These are phyloP conservation scores for Choloepus hoffmanni DNA, from an alignment of 2,113 vertebrate species.

Conservation along the genomic window DNA sequence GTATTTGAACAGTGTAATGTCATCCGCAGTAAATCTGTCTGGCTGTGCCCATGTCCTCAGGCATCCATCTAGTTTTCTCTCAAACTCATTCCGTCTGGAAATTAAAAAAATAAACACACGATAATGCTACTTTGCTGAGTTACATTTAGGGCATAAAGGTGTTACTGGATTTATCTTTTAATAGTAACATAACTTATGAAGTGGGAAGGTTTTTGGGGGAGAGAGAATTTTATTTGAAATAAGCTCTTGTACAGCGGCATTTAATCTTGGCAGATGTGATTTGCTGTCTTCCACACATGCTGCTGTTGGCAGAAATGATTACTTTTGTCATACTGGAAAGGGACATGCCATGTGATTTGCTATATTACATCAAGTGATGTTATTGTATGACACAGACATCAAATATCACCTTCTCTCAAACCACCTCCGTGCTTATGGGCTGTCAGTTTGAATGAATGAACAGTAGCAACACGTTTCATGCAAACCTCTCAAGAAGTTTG, in stretches of 20 bases:
- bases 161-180: neutral
- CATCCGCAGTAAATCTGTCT: neutral
- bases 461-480: neutral
- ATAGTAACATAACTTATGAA: neutral
- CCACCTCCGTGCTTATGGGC: rapidly evolving
- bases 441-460: neutral
- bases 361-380: neutral
- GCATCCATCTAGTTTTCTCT: neutral
- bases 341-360: neutral
- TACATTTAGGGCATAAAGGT: neutral
- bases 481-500: neutral
- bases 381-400: neutral
- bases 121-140: neutral
- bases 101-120: neutral
- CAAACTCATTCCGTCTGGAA: neutral
- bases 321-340: neutral
- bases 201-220: neutral
- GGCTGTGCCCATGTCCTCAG: neutral
- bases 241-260: neutral
- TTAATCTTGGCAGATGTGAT: neutral
- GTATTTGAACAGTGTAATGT: neutral
- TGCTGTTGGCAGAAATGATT: neutral
- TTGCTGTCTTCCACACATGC: neutral
- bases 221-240: slow-evolving; percentile 29
- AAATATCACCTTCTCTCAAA: neutral